A percentile compares a stretch with the other conserved stretches of the same genome.
These are phyloP conservation scores for Xenopus petersii DNA, from an alignment of 2,797 vertebrate species.

Conservation along the genomic window DNA sequence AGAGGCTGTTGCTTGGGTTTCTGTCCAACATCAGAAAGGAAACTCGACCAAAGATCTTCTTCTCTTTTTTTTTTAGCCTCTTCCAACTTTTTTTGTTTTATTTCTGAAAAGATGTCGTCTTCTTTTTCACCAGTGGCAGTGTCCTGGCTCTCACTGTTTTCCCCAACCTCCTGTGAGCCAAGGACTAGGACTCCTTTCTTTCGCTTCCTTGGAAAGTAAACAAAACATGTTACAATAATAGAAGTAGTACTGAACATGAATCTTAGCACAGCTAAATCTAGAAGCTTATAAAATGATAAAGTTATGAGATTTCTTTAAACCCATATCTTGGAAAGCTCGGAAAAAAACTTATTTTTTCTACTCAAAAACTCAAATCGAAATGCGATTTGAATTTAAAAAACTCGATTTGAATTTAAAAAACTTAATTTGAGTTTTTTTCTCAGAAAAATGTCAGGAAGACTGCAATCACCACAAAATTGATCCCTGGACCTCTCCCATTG, in stretches of 20 bases:
- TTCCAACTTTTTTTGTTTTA: constrained; percentile 53
- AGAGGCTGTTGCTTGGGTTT: constrained; percentile 64
- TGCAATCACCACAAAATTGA: too few species aligned
- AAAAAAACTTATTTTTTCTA: too few species aligned
- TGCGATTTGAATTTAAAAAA: too few species aligned
- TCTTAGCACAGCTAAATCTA: too few species aligned
- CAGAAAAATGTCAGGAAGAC: too few species aligned
- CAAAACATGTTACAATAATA: not conserved
- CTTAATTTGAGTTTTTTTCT: too few species aligned
- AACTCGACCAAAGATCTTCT: constrained; percentile 94
- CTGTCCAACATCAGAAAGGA: constrained; percentile 87
- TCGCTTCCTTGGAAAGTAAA: constrained; percentile 70
- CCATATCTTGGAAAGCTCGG: too few species aligned
- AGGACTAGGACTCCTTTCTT: constrained; percentile 74
- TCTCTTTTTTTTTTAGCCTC: constrained; percentile 74
- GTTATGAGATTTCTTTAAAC: too few species aligned
- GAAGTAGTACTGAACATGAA: not conserved
- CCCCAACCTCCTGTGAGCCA: constrained; percentile 58
- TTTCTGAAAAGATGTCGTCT: constrained; percentile 30
- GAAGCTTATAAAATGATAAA: too few species aligned
- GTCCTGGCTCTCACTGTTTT: constrained; percentile 34
- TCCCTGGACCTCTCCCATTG: too few species aligned
- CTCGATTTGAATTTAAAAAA: too few species aligned
- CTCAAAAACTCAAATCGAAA: too few species aligned
- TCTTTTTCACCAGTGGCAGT: constrained; percentile 51